Base-by-base conservation (phyloP, 2,888 invertebrate genomes). In the Auanema freiburgensis region DNA sequence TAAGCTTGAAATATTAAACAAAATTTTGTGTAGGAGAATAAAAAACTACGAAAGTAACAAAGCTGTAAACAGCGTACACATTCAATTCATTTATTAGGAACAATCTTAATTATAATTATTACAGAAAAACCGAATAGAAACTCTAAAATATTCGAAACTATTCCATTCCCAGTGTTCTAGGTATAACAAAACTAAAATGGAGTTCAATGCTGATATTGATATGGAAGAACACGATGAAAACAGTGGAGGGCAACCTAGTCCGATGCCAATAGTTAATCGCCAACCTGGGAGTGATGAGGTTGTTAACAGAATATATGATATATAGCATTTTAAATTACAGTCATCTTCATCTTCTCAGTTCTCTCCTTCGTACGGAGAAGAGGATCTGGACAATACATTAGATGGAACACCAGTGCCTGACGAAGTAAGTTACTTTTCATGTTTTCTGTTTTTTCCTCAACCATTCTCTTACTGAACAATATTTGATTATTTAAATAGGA, bases 171-270 rank as follows among this genome's bases (percentile, higher is more conserved):
- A 33, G 33, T 33, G 8, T 33, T 33, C 8, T 8, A 33, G 33
- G 18, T 16, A 6, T 59, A 24, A 14, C 40, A 41, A 25, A 43
- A 59, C 53, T 52, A 53, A 52, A 24, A 42, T 43, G 23, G 40
- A 21, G 4, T 53, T 33, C 21, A 44, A 51, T 12, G 42, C 42
- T 18, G 21, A 53, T 42, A 59, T 59, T 52, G 51, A 25, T 16
- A 21, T 18, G 16, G 46, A 59, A n/a, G 59, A 59, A 41, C 59
- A 59, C 40, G 59, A 59, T 24, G 59, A 59, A 43, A 59, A 59
- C 25, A 53, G 59, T 16, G 52, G 25, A 8, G 49, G 46, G 5
- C 23, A 46, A 2, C 25, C 16, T 46, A 46, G 46, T 10, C 46
- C 46, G 6, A 18, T 59, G 11, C 59, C 52, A n/a, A 33, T 59